Conservation (phyloP, 2,888 invertebrate genomes). For the Trachelus iudaicus region DNA sequence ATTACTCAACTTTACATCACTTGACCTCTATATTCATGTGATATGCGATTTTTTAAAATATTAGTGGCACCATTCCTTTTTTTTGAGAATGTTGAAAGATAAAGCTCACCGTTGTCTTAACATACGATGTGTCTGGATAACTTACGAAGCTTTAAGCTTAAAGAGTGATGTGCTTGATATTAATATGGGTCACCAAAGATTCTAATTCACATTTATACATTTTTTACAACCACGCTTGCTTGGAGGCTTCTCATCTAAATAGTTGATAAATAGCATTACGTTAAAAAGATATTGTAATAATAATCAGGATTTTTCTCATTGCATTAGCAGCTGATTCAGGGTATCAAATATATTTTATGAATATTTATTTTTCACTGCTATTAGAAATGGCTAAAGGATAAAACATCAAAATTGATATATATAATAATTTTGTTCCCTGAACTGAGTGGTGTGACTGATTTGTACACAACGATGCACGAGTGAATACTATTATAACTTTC, state of each 20-base stretch:
- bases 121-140: slow-evolving; percentile 5
- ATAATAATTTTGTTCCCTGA: slow-evolving; percentile 1
- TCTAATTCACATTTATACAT: slow-evolving; percentile 23
- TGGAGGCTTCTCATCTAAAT: slow-evolving; percentile 36
- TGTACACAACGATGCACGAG: not conserved
- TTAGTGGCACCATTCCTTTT: not conserved
- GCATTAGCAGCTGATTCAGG: slow-evolving; percentile 10
- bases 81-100: not conserved
- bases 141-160: slow-evolving; percentile 12
- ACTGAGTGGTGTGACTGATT: not conserved
- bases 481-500: not conserved
- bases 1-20: too few relatives aligned
- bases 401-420: slow-evolving; percentile 1
- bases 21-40: too few relatives aligned
- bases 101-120: not conserved
- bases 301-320: slow-evolving; percentile 2
- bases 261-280: slow-evolving; percentile 28
- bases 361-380: slow-evolving; percentile 5
- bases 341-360: slow-evolving; percentile 11
- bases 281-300: slow-evolving; percentile 3
- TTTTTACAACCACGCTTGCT: slow-evolving; percentile 38
- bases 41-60: too few relatives aligned
- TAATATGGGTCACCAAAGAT: slow-evolving; percentile 26
- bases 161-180: slow-evolving; percentile 20
- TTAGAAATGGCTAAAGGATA: not conserved